Base-by-base conservation (phyloP, 1,140 invertebrate genomes). In the Drosophila lini region DNA sequence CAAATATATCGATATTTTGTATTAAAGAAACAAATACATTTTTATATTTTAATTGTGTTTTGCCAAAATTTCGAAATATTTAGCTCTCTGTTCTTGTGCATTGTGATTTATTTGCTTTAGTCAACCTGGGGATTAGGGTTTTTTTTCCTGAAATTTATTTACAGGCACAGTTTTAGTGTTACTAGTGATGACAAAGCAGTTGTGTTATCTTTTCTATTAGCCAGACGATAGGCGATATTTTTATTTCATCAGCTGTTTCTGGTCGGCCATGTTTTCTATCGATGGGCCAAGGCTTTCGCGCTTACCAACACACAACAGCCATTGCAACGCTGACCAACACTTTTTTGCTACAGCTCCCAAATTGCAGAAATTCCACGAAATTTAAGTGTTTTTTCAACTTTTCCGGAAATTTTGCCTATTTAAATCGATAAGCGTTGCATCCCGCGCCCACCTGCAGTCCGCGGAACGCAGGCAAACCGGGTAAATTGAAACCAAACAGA, bases 321-420 rank as follows among this genome's bases (percentile, higher is more conserved):
- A 7, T n/a, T 38, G 25, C 13, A 31, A 44, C 41, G 56, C 19
- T 41, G 11, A 3, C 11, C 59, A 63, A 50, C 44, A 50, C 64
- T 68, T 68, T 64, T 70, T 68, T 70, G 68, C 65, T 58, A 70
- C 50, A 57, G 50, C 41, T 40, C 19, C 15, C 3, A 42, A 60
- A 40, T 59, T 19, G 65, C 22, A 48, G n/a, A 57, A 57, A 10
- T 55, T 38, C 52, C 34, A 38, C 52, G 19, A 38, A 55, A 38
- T 38, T 38, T 19, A 41, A 57, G 25, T 60, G 36, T 60, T 69
- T 70, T 70, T 69, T 36, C 50, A 47, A 70, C 16, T 9, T 71
- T 71, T 47, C 19, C 15, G 7, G n/a, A 11, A 10, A 61, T 4
- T 19, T 38, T 3, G 9, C 28, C 31, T 3, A 40, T 10, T 45